Evolutionary conservation across 35 echinoderm and acorn worm species (phyloP).

Genomic region (Diadema setosum): DNA sequence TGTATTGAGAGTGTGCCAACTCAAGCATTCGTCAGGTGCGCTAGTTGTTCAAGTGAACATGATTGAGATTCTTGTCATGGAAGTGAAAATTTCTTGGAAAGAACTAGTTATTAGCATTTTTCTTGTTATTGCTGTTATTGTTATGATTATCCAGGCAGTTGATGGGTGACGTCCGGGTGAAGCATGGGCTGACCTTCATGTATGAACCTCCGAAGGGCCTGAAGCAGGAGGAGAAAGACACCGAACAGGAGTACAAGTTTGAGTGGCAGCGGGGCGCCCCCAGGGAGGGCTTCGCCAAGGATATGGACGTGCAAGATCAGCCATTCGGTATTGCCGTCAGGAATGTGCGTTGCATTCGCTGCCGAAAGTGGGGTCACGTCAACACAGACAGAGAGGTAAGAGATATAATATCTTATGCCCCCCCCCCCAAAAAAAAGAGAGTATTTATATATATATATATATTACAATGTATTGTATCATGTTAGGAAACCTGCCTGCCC

Average conservation of each 20-base stretch:
- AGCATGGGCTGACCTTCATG: slow-evolving; percentile 97
- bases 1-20: no score
- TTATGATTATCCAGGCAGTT: slow-evolving; percentile 41
- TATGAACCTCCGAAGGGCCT: slow-evolving; percentile 95
- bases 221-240: slow-evolving; percentile 62
- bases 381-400: slow-evolving; percentile 97
- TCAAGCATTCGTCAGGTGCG: no score
- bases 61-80: neutral
- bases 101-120: neutral
- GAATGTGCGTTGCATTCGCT: slow-evolving; percentile 89
- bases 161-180: slow-evolving; percentile 97
- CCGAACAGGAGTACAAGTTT: slow-evolving; percentile 82
- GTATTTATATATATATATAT: no score
- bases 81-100: neutral
- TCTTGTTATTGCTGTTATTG: neutral
- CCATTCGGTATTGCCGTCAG: slow-evolving; percentile 80
- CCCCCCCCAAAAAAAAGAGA: no score
- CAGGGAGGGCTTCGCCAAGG: slow-evolving; percentile 64
- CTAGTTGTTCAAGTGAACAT: no score
- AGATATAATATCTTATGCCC: no score
- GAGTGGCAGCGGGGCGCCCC: slow-evolving; percentile 91
- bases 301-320: slow-evolving; percentile 66
- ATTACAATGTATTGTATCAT: no score
- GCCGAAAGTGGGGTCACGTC: slow-evolving; percentile 95
- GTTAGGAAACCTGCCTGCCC: no score